A percentile compares a stretch with the other conserved stretches of the same genome.
These are phyloP conservation scores for Lutraria lutraria DNA, from an alignment of 2,888 invertebrate genomes.

Conservation along the genomic window DNA sequence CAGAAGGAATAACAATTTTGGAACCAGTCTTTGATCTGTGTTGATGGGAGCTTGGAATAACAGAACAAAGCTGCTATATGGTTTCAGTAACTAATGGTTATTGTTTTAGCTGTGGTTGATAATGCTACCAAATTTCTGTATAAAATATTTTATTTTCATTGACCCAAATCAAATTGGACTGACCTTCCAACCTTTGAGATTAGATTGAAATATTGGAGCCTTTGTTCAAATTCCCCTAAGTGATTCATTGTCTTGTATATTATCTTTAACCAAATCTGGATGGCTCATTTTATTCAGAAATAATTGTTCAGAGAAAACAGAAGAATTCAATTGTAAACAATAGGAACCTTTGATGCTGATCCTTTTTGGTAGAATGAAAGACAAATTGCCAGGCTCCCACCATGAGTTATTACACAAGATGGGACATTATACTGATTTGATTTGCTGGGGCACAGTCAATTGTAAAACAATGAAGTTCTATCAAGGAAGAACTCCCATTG, in stretches of 20 bases:
- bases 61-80: slow-evolving; percentile 68
- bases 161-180: slow-evolving; percentile 72
- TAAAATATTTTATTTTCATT: slow-evolving; percentile 70
- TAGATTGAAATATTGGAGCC: slow-evolving; percentile 60
- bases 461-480: slow-evolving; percentile 22
- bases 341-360: slow-evolving; percentile 59
- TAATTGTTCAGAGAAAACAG: slow-evolving; percentile 69
- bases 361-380: slow-evolving; percentile 49
- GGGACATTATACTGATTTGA: slow-evolving; percentile 19
- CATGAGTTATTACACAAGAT: slow-evolving; percentile 36
- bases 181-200: slow-evolving; percentile 63
- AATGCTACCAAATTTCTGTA: slow-evolving; percentile 54
- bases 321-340: slow-evolving; percentile 70
- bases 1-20: slow-evolving; percentile 69
- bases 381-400: slow-evolving; percentile 30
- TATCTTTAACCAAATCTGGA: slow-evolving; percentile 67
- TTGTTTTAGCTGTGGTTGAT: slow-evolving; percentile 70
- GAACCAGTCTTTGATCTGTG: slow-evolving; percentile 69
- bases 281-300: slow-evolving; percentile 62
- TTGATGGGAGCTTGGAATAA: slow-evolving; percentile 70
- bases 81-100: slow-evolving; percentile 69
- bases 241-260: slow-evolving; percentile 66
- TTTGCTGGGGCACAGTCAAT: slow-evolving; percentile 9
- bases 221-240: slow-evolving; percentile 60
- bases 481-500: background rate